Percentiles rank a stretch among this genome's conserved stretches.
Evolutionary conservation across 2,888 invertebrate species (phyloP).

Genomic region (Leptopilina myrica): DNA sequence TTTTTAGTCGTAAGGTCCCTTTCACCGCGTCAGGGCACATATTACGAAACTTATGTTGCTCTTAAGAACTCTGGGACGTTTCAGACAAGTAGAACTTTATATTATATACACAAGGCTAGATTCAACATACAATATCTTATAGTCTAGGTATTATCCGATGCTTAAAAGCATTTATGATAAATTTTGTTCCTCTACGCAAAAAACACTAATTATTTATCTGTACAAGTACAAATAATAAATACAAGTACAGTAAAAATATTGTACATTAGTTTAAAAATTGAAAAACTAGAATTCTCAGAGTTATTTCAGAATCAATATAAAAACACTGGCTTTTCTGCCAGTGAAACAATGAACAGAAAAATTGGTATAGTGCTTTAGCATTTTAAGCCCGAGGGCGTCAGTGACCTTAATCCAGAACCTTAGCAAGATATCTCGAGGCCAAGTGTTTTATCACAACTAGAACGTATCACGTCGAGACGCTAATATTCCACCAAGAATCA

Average conservation of each 20-base stretch:
- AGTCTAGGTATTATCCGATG: not conserved
- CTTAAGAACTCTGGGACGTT: not conserved
- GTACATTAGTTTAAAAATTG: not conserved
- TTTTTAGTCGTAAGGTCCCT: too few relatives aligned
- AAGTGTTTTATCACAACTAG: slow-evolving; percentile 29
- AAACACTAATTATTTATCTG: too few relatives aligned
- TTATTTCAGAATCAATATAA: not conserved
- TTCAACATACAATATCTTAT: slow-evolving; percentile 1
- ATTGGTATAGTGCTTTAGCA: slow-evolving; percentile 4
- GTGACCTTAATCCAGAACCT: slow-evolving; percentile 20
- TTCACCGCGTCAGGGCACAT: too few relatives aligned
- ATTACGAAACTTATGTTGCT: too few relatives aligned
- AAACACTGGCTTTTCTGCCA: not conserved
- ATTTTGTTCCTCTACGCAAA: not conserved
- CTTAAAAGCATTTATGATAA: slow-evolving; percentile 11
- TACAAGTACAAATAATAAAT: not conserved
- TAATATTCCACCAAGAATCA: not conserved
- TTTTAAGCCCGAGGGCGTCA: slow-evolving; percentile 1
- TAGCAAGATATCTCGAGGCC: slow-evolving; percentile 27
- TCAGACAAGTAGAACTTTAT: slow-evolving; percentile 15
- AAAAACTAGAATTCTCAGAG: not conserved
- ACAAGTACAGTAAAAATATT: not conserved
- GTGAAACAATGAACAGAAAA: slow-evolving; percentile 12
- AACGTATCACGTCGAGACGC: not conserved
- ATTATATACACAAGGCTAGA: not conserved